These are phyloP conservation scores for Stenolophus ochropezus DNA, from an alignment of 2,888 invertebrate species.

Conservation along the genomic window DNA sequence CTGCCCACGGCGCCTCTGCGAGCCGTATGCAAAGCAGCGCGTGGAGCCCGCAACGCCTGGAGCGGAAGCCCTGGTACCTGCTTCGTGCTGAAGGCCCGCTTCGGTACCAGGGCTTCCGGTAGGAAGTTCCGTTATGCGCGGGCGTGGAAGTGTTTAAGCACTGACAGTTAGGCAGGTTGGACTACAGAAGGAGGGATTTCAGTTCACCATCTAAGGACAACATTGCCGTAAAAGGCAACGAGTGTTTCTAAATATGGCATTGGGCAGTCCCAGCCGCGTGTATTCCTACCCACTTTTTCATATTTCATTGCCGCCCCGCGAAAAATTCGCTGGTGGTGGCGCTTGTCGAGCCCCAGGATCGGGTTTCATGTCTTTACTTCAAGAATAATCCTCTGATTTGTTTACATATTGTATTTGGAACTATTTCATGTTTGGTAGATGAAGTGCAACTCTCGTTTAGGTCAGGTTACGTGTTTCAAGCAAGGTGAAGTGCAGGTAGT, in stretches of 20 bases:
- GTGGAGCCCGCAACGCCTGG: neutral
- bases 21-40: slow-evolving; percentile 10
- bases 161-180: slow-evolving; percentile 56
- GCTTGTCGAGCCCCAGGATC: slow-evolving; percentile 27
- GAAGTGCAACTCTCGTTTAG: slow-evolving; percentile 66
- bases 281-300: slow-evolving; percentile 71
- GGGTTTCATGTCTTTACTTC: slow-evolving; percentile 30
- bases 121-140: slow-evolving; percentile 56
- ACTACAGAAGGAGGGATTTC: slow-evolving; percentile 81
- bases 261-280: slow-evolving; percentile 79
- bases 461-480: slow-evolving; percentile 67
- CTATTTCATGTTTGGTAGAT: slow-evolving; percentile 67
- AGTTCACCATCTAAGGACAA: slow-evolving; percentile 87
- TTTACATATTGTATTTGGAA: slow-evolving; percentile 66
- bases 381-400: slow-evolving; percentile 53
- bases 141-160: slow-evolving; percentile 52
- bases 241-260: slow-evolving; percentile 88
- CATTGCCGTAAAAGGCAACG: slow-evolving; percentile 88
- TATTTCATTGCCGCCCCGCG: slow-evolving; percentile 32
- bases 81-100: slow-evolving; percentile 5
- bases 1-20: slow-evolving; percentile 12
- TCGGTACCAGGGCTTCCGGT: slow-evolving; percentile 31
- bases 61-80: slow-evolving; percentile 30
- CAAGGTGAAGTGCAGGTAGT: slow-evolving; percentile 62
- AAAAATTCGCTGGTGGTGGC: neutral